These are phyloP conservation scores for Augiades crinisus DNA, from an alignment of 2,888 invertebrate species.

Conservation along the genomic window DNA sequence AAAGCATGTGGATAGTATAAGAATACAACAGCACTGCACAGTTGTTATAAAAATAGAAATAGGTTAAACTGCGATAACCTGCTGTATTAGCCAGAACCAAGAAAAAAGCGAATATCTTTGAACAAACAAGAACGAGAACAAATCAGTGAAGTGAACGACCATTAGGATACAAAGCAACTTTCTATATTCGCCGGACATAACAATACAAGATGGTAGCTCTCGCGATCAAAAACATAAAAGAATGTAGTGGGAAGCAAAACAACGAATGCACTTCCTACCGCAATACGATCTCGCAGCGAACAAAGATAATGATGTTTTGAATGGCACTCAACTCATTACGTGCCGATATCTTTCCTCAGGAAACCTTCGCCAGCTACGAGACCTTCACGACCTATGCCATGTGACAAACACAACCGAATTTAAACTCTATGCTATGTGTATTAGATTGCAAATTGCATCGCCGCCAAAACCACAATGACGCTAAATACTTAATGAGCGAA, in stretches of 20 bases:
- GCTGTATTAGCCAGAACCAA: too few relatives aligned
- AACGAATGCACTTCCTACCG: constrained; percentile 22
- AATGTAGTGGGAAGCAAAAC: constrained; percentile 19
- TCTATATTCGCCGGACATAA: neutral
- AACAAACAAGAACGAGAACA: too few relatives aligned
- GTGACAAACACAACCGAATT: constrained; percentile 32
- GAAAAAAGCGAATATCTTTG: too few relatives aligned
- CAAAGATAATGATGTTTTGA: constrained; percentile 73
- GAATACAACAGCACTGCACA: too few relatives aligned
- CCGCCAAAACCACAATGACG: constrained; percentile 45
- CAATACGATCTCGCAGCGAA: constrained; percentile 48
- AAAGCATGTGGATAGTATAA: too few relatives aligned
- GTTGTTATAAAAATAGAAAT: too few relatives aligned
- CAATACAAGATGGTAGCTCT: constrained; percentile 19
- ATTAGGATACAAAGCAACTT: neutral
- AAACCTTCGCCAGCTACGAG: constrained; percentile 51
- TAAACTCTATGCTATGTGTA: constrained; percentile 25
- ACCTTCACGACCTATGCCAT: constrained; percentile 44
- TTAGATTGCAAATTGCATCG: constrained; percentile 35
- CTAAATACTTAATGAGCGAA: constrained; percentile 73
- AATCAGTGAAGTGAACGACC: neutral
- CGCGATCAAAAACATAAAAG: constrained; percentile 19
- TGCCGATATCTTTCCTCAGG: constrained; percentile 69
- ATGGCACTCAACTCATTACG: constrained; percentile 75
- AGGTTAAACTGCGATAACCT: too few relatives aligned